These are phyloP conservation scores for Pachycephala philippinensis DNA, from an alignment of 2,113 vertebrate genomes.

Conservation along the genomic window DNA sequence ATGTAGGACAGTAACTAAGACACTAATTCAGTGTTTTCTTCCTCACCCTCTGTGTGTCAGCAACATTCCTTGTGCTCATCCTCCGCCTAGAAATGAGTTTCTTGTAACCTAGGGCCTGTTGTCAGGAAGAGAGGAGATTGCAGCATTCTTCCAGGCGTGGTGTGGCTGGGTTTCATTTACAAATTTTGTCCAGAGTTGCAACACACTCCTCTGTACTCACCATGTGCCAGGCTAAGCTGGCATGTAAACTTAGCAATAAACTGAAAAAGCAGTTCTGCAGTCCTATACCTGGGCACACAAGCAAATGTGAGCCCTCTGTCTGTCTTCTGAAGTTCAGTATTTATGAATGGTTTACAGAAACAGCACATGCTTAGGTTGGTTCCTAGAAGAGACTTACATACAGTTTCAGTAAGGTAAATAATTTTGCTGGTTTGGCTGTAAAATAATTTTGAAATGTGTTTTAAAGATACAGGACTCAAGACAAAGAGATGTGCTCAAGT, in stretches of 20 bases:
- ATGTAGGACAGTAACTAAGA: background rate
- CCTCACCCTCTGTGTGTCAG: background rate
- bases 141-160: conserved; percentile 39
- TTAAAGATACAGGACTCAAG: background rate
- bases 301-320: background rate
- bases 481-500: background rate
- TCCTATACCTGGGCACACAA: background rate
- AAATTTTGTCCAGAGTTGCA: conserved; percentile 24
- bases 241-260: background rate
- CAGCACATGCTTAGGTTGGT: background rate
- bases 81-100: background rate
- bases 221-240: background rate
- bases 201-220: background rate
- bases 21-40: background rate
- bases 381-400: background rate
- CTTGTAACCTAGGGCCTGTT: conserved; percentile 14
- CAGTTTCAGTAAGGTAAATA: background rate
- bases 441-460: background rate
- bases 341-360: background rate
- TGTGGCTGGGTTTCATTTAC: conserved; percentile 9
- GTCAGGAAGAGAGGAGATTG: background rate
- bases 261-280: background rate
- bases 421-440: background rate
- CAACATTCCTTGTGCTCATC: conserved; percentile 35
- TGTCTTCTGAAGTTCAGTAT: background rate